Conservation (phyloP, 2,888 invertebrate species). For the Idaea aversata region DNA sequence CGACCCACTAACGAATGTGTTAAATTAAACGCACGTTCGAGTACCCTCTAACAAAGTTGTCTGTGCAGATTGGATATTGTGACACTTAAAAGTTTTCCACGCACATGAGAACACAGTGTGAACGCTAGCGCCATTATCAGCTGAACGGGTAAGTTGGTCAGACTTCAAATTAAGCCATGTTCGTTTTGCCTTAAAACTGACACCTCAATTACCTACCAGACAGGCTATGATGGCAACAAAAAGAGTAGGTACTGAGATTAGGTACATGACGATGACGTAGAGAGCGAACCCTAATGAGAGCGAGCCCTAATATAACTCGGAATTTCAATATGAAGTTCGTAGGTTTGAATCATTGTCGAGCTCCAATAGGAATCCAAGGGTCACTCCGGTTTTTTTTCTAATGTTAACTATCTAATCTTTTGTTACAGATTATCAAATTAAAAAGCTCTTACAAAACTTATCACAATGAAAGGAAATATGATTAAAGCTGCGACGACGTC, state of each 20-base stretch:
- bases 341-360: neutral
- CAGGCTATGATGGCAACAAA: neutral
- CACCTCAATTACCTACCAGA: conserved; percentile 30
- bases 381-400: no score
- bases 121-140: neutral
- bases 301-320: neutral
- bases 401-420: neutral
- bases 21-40: conserved; percentile 47
- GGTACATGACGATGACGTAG: neutral
- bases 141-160: neutral
- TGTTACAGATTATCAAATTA: neutral
- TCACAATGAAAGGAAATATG: neutral
- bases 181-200: conserved; percentile 16
- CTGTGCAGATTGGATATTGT: neutral
- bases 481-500: neutral
- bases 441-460: neutral
- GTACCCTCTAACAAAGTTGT: conserved; percentile 5
- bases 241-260: neutral
- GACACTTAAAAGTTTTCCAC: neutral
- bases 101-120: neutral
- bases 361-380: neutral
- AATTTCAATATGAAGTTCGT: neutral
- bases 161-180: conserved; percentile 15
- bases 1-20: conserved; percentile 43
- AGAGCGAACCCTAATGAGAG: neutral